phyloP scores from a whole-genome alignment of 2,797 vertebrate species.

The Todus mexicanus region DNA sequence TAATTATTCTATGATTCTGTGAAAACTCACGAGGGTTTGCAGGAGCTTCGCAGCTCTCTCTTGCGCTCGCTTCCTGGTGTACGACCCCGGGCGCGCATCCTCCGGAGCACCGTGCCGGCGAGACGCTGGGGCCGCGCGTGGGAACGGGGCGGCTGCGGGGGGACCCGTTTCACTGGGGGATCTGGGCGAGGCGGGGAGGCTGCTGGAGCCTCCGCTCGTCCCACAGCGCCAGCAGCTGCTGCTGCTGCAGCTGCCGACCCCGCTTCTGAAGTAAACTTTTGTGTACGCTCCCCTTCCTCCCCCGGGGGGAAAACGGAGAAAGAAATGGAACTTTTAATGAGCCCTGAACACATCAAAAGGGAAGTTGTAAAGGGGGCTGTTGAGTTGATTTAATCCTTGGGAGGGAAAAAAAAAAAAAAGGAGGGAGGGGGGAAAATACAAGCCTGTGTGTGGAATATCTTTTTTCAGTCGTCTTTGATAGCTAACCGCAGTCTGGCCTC shows the following conservation, averaged over 20 bases:
- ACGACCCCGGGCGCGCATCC: fast-evolving
- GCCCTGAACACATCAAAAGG: conserved; percentile 51
- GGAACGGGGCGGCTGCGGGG: not conserved
- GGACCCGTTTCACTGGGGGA: not conserved
- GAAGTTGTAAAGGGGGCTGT: conserved; percentile 56
- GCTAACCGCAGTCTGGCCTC: conserved; percentile 8
- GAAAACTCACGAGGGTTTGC: not conserved
- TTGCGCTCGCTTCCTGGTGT: fast-evolving
- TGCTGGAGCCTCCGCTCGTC: not conserved
- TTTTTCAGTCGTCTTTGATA: conserved; percentile 61
- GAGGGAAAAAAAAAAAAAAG: not conserved
- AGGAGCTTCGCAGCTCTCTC: not conserved
- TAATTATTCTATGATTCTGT: too few species aligned
- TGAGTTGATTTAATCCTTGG: conserved; percentile 52
- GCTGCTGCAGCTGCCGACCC: conserved; percentile 28
- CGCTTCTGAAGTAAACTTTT: conserved; percentile 56
- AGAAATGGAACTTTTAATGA: conserved; percentile 59
- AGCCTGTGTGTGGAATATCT: conserved; percentile 3
- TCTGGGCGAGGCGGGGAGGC: not conserved
- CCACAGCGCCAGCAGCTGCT: conserved; percentile 40
- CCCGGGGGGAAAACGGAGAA: not conserved
- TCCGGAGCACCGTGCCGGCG: fast-evolving
- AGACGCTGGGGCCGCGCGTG: not conserved
- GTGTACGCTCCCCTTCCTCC: conserved; percentile 16
- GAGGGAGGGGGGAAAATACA: fast-evolving